Conservation (phyloP, 1,140 invertebrate genomes). For the Lasioglossum albipes region DNA sequence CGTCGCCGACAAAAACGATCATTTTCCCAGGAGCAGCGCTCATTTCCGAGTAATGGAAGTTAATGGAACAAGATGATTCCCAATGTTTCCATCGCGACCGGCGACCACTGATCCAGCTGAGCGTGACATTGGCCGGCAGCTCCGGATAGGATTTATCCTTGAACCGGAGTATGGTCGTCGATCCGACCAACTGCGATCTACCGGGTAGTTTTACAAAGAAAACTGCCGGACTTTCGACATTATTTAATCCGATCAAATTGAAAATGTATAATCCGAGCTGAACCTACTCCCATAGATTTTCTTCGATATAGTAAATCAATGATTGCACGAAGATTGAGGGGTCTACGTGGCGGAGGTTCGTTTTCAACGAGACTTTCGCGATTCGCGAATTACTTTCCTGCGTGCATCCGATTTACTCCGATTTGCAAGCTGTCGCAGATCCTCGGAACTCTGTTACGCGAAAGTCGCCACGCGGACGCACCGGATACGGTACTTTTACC, state of each 20-base stretch:
- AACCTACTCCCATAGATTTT: too few species aligned
- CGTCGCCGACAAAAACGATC: conserved; percentile 6
- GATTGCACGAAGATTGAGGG: too few species aligned
- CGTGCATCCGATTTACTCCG: background rate
- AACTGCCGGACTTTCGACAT: too few species aligned
- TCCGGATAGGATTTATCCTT: conserved; percentile 36
- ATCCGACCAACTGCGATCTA: background rate
- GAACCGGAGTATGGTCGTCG: conserved; percentile 4
- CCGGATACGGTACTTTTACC: conserved; percentile 56
- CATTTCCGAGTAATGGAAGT: conserved; percentile 8
- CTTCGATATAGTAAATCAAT: too few species aligned
- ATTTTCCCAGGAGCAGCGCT: conserved; percentile 17
- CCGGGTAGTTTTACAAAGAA: too few species aligned
- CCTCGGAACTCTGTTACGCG: conserved; percentile 32
- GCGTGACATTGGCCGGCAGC: conserved; percentile 35
- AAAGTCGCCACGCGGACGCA: conserved; percentile 44
- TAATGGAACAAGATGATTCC: conserved; percentile 36
- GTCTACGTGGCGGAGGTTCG: background rate
- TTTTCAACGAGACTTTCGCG: background rate
- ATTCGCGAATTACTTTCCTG: background rate
- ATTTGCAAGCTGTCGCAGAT: conserved; percentile 22
- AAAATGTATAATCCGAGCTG: too few species aligned
- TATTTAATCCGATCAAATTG: too few species aligned
- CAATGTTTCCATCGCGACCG: conserved; percentile 10
- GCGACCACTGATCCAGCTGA: conserved; percentile 33